Conservation (phyloP, 2,888 invertebrate species). For the Choreutis nemorana region DNA sequence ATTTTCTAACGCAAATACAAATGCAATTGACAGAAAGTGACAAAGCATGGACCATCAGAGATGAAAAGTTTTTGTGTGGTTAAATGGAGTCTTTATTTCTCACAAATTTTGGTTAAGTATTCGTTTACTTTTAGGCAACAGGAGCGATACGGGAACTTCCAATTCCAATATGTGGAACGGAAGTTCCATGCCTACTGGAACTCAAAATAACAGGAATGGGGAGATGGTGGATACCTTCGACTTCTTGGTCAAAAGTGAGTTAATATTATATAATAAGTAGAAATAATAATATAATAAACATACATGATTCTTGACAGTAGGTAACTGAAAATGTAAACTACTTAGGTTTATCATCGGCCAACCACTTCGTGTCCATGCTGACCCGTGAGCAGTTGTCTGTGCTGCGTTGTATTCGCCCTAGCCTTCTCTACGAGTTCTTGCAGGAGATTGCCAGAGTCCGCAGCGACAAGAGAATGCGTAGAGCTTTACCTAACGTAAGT, state of each 20-base stretch:
- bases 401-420: slow-evolving; percentile 44
- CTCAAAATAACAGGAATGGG: slow-evolving; percentile 16
- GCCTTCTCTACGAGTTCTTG: slow-evolving; percentile 44
- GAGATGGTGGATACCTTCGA: slow-evolving; percentile 46
- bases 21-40: too few relatives aligned
- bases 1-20: too few relatives aligned
- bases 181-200: neutral
- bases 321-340: neutral
- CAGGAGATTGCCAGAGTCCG: slow-evolving; percentile 47
- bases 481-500: slow-evolving; percentile 43
- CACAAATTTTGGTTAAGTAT: too few relatives aligned
- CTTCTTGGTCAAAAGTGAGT: slow-evolving; percentile 49
- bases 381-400: slow-evolving; percentile 46
- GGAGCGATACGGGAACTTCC: too few relatives aligned
- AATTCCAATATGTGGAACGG: neutral
- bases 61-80: too few relatives aligned
- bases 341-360: slow-evolving; percentile 44
- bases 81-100: too few relatives aligned
- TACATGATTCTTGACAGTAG: neutral
- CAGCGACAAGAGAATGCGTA: slow-evolving; percentile 41
- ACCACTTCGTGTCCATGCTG: slow-evolving; percentile 50
- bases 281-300: neutral
- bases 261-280: too few relatives aligned
- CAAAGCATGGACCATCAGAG: too few relatives aligned
- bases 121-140: too few relatives aligned